Base-by-base conservation (phyloP, 2,797 vertebrate species). In the Podargus strigoides region DNA sequence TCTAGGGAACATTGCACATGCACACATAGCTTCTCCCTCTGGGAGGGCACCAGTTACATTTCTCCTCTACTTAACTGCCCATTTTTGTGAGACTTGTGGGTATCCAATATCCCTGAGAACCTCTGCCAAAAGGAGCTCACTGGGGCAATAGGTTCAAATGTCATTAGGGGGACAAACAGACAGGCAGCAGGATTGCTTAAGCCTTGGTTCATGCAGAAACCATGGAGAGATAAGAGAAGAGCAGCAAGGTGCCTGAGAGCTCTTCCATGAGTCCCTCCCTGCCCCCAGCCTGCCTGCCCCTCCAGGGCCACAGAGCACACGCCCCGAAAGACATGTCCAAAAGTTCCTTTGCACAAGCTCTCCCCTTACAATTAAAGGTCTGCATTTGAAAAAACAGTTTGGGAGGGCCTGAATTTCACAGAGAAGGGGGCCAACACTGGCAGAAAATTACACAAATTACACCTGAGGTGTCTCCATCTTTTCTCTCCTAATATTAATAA, bases 301-400 rank as follows among this genome's bases (percentile, higher is more conserved):
- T 53, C 52, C 0, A 0, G 6, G 24, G 7, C 9, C n/a, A 55
- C 3, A 1, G 36, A 63, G 30, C 7, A 1, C 39, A 23, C 41
- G 27, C 10, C 52, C 60, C 64, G 34, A 68, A 58, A 63, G 36
- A 64, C 12, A 10, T 32, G 32, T n/a, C n/a, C n/a, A n/a, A n/a
- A n/a, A 42, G 6, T 19, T 30, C 39, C 37, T 63, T 62, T 58
- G 30, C 74, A 63, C 55, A 23, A 75, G 23, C 24, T 82, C 27
- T 74, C 6, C 41, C 8, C 17, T 36, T 32, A 17, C 7, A 63
- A 23, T 7, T 42, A 14, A 23, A 55, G 13, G 2, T 77, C 30
- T 72, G 15, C 14, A 20, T 21, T 64, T 73, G n/a, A 49, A 55
- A 78, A 88, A 24, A 26, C n/a, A 5, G 10, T 62, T 44, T 37